Percentiles rank a stretch among this genome's conserved stretches.
Conservation (phyloP, 2,888 invertebrate genomes). For the Gortyna flavago region DNA sequence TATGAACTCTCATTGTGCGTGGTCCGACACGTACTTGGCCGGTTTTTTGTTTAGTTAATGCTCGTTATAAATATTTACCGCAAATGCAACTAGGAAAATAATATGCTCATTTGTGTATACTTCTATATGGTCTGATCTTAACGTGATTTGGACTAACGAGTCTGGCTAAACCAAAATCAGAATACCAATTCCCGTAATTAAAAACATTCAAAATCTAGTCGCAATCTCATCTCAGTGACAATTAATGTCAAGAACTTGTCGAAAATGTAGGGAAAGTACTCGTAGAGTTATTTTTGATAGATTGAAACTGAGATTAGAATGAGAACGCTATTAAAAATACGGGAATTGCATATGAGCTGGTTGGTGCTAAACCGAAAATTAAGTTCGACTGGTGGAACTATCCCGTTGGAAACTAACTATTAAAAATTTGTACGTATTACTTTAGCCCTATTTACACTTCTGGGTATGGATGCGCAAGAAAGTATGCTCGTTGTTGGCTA, state of each 20-base stretch:
- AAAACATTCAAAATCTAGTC: no score
- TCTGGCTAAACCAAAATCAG: neutral
- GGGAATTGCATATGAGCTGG: no score
- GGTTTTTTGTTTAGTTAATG: slow-evolving; percentile 5
- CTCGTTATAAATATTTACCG: slow-evolving; percentile 18
- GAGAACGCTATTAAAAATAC: no score
- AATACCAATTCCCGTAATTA: no score
- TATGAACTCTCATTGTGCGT: no score
- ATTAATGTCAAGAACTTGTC: no score
- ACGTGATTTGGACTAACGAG: neutral
- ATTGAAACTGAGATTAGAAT: no score
- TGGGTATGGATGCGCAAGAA: neutral
- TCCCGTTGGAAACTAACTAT: neutral
- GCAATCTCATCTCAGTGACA: no score
- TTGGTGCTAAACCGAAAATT: neutral
- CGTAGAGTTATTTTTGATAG: no score
- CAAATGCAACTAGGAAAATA: slow-evolving; percentile 22
- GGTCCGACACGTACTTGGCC: no score
- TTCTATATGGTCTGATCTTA: neutral
- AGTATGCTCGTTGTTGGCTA: neutral
- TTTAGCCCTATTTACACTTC: neutral
- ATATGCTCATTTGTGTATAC: neutral
- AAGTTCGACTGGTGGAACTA: neutral
- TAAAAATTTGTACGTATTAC: neutral
- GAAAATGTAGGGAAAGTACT: no score